A percentile compares a stretch with the other conserved stretches of the same genome.
phyloP scores from a whole-genome alignment of 2,888 invertebrate species.

The Acrocyrtus sp. region DNA sequence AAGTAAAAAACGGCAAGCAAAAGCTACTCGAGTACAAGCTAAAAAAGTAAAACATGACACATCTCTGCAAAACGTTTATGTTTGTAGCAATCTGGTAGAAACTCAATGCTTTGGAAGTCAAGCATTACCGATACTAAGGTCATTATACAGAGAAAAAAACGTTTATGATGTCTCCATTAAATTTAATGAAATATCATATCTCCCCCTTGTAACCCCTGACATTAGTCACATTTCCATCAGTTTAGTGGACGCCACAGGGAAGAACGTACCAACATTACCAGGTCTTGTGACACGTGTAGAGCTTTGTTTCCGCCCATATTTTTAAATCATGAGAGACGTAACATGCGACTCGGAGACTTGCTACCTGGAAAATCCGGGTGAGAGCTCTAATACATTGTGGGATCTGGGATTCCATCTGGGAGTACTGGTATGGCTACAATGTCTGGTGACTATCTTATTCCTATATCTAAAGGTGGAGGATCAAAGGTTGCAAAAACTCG shows the following conservation, averaged over 20 bases:
- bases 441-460: not conserved
- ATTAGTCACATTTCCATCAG: not conserved
- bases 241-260: not conserved
- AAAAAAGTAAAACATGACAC: no score
- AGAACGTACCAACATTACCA: not conserved
- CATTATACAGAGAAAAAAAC: not conserved
- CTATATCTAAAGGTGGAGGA: no score
- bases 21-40: no score
- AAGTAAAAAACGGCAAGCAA: no score
- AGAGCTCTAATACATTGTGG: not conserved
- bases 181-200: not conserved
- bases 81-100: not conserved
- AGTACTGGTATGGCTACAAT: not conserved
- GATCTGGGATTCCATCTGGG: not conserved
- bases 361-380: constrained; percentile 5
- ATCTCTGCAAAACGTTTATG: not conserved
- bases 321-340: constrained; percentile 20
- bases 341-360: constrained; percentile 2
- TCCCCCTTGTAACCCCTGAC: not conserved
- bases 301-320: constrained; percentile 9
- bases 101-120: not conserved
- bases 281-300: not conserved
- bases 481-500: not conserved
- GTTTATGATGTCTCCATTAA: not conserved
- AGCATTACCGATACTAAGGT: not conserved